Conservation (phyloP, 1,140 invertebrate species). For the Asbolus verrucosus region DNA sequence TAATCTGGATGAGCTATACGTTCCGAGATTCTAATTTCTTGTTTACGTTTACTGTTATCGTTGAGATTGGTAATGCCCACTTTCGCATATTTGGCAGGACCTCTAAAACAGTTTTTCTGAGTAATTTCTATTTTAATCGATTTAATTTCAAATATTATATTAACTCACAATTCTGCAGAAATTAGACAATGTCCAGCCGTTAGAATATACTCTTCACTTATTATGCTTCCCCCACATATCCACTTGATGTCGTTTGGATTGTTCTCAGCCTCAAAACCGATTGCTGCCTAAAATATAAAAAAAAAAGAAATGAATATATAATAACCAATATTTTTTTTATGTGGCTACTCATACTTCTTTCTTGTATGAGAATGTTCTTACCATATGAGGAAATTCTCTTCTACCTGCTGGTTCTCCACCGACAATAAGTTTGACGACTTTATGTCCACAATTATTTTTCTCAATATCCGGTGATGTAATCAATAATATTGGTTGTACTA, state of each 20-base stretch:
- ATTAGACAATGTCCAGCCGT: slow-evolving; percentile 11
- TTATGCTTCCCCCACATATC: slow-evolving; percentile 9
- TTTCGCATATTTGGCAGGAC: slow-evolving; percentile 55
- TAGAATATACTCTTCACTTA: slow-evolving; percentile 10
- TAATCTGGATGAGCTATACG: slow-evolving; percentile 68
- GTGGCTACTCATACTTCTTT: no score
- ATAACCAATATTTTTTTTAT: no score
- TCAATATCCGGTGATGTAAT: slow-evolving; percentile 37
- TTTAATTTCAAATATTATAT: neutral
- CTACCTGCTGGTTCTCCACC: slow-evolving; percentile 51
- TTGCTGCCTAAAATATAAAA: neutral
- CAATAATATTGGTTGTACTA: slow-evolving; percentile 47
- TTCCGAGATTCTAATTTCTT: slow-evolving; percentile 11
- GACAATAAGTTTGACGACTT: slow-evolving; percentile 52
- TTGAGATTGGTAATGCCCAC: slow-evolving; percentile 66
- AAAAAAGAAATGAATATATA: no score
- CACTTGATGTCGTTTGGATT: neutral
- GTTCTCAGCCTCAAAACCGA: slow-evolving; percentile 4
- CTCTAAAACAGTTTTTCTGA: no score
- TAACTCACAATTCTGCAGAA: neutral
- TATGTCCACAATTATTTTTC: slow-evolving; percentile 55
- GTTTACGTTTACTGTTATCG: slow-evolving; percentile 35
- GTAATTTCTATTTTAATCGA: no score
- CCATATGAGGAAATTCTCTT: slow-evolving; percentile 61
- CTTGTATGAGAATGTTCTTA: slow-evolving; percentile 33